Percentiles rank a stretch among this genome's conserved stretches.
Evolutionary conservation across 2,797 vertebrate genomes (phyloP).

Genomic region (Amphiprion clarkii): DNA sequence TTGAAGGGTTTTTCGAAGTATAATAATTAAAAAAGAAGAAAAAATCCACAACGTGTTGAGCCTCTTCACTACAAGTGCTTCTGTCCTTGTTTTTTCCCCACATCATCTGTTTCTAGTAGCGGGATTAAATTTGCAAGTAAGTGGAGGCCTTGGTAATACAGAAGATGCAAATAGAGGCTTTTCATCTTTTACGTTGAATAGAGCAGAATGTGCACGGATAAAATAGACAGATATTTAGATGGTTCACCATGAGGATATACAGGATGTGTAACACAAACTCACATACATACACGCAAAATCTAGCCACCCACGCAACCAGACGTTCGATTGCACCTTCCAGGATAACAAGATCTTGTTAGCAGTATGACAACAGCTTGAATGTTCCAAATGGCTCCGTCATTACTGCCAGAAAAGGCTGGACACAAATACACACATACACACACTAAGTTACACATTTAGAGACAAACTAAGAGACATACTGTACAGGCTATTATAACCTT

Average conservation of each 20-base stretch:
- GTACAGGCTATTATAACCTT: not conserved
- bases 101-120: not conserved
- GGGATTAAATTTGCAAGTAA: not conserved
- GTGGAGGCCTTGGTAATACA: not conserved
- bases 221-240: constrained; percentile 38
- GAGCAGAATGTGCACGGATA: constrained; percentile 22
- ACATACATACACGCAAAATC: constrained; percentile 24
- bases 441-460: constrained; percentile 15
- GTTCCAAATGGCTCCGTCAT: constrained; percentile 73
- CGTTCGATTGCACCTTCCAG: constrained; percentile 76
- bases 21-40: no score
- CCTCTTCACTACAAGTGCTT: not conserved
- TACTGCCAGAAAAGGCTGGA: constrained; percentile 71
- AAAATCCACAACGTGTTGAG: not conserved
- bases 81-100: not conserved
- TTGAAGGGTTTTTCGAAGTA: no score
- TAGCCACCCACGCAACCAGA: constrained; percentile 74
- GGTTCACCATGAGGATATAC: constrained; percentile 27
- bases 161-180: not conserved
- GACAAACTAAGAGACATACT: constrained; percentile 19
- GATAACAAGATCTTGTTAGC: constrained; percentile 83
- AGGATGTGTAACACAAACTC: constrained; percentile 17
- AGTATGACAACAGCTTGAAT: constrained; percentile 84
- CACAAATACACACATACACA: constrained; percentile 8
- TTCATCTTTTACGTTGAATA: constrained; percentile 4